A percentile compares a stretch with the other conserved stretches of the same genome.
Evolutionary conservation across 2,797 vertebrate genomes (phyloP).

Genomic region (Chanos chanos): DNA sequence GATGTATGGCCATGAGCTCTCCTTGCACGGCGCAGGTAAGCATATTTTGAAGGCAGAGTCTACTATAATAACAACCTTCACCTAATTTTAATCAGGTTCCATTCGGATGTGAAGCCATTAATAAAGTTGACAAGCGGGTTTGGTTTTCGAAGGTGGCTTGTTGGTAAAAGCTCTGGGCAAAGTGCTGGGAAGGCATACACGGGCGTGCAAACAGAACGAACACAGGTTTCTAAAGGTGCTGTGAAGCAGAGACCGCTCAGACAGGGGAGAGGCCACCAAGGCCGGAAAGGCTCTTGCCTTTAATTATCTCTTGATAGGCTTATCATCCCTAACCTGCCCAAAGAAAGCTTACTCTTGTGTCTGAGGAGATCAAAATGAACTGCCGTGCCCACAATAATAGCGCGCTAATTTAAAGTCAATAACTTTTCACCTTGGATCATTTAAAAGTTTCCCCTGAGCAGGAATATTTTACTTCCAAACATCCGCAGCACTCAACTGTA

Average conservation of each 20-base stretch:
- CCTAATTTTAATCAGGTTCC: constrained; percentile 13
- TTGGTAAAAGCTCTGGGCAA: background rate
- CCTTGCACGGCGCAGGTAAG: constrained; percentile 18
- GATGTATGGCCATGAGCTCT: constrained; percentile 14
- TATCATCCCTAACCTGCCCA: constrained; percentile 8
- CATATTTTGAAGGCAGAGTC: constrained; percentile 19
- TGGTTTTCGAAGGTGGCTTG: background rate
- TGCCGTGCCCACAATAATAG: constrained; percentile 7
- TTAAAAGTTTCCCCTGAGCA: background rate
- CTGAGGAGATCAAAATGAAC: constrained; percentile 18
- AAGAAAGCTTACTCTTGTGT: background rate
- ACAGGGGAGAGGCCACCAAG: background rate
- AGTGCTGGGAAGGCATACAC: background rate
- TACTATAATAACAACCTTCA: constrained; percentile 6
- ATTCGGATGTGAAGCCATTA: constrained; percentile 14
- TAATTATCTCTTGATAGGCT: constrained; percentile 24
- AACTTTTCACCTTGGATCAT: constrained; percentile 9
- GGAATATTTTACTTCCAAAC: background rate
- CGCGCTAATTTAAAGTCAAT: constrained; percentile 20
- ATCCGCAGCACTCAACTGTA: constrained; percentile 4
- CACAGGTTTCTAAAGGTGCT: too few species aligned
- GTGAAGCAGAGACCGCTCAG: background rate
- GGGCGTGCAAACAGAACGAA: too few species aligned
- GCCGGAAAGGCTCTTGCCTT: background rate
- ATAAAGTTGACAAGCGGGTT: constrained; percentile 3